A percentile compares a stretch with the other conserved stretches of the same genome.
Evolutionary conservation across 2,797 vertebrate genomes (phyloP).

Genomic region (Etheostoma nigrum): DNA sequence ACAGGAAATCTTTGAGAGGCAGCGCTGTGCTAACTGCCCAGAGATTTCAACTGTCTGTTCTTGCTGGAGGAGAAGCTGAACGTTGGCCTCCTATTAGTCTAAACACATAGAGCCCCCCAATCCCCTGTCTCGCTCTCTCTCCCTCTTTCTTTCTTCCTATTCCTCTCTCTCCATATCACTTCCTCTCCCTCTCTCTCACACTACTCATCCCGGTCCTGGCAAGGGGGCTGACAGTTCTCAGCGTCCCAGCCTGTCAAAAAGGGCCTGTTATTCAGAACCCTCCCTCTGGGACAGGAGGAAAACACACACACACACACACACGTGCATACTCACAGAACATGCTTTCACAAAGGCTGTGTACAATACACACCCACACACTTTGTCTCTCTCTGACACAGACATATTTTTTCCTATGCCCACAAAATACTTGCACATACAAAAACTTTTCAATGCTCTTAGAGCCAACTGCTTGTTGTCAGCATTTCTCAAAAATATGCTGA

Average conservation of each 20-base stretch:
- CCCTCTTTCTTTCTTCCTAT: conserved; percentile 27
- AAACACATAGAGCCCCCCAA: conserved; percentile 91
- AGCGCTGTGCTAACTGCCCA: conserved; percentile 96
- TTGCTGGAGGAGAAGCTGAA: conserved; percentile 96
- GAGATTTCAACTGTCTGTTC: conserved; percentile 99
- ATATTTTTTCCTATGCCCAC: conserved; percentile 60
- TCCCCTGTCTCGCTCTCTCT: conserved; percentile 70
- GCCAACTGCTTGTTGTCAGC: conserved; percentile 84
- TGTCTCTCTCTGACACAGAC: conserved; percentile 46
- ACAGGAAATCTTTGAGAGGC: conserved; percentile 99
- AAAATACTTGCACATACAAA: conserved; percentile 75
- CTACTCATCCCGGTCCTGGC: conserved; percentile 85
- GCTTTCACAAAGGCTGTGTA: conserved; percentile 68
- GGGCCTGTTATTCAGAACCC: conserved; percentile 89
- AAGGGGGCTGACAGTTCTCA: conserved; percentile 94
- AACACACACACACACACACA: conserved; percentile 44
- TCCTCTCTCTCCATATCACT: conserved; percentile 25
- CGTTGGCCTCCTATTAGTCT: conserved; percentile 98
- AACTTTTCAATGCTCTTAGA: conserved; percentile 88
- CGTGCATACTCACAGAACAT: conserved; percentile 58
- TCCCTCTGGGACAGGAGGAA: conserved; percentile 84
- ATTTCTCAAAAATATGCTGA: conserved; percentile 85
- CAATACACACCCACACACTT: conserved; percentile 58
- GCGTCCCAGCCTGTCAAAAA: conserved; percentile 93
- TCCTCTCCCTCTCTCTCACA: conserved; percentile 53